Evolutionary conservation across 2,113 vertebrate genomes (phyloP).

Genomic region (Myrmecobius fasciatus): DNA sequence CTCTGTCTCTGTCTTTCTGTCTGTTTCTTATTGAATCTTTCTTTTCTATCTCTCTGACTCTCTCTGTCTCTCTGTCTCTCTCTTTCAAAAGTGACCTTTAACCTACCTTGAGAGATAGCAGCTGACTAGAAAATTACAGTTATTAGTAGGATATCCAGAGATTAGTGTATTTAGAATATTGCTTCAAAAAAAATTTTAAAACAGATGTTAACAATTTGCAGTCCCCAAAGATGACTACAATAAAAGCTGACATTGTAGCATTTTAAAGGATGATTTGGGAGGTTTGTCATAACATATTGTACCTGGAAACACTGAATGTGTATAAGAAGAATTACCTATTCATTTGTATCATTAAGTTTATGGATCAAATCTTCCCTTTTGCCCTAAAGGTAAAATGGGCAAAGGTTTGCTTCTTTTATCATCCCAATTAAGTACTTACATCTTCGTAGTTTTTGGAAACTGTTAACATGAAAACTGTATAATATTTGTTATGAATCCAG

Average conservation of each 20-base stretch:
- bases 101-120: constrained; percentile 88
- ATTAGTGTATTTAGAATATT: constrained; percentile 84
- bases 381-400: constrained; percentile 38
- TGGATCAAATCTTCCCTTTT: constrained; percentile 55
- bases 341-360: constrained; percentile 58
- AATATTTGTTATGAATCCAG: background rate
- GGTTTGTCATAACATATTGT: constrained; percentile 39
- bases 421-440: constrained; percentile 32
- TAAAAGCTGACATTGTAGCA: constrained; percentile 77
- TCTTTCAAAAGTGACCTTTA: constrained; percentile 84
- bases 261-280: constrained; percentile 75
- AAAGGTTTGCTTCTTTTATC: constrained; percentile 49
- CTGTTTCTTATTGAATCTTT: too few relatives aligned
- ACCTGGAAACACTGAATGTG: constrained; percentile 65
- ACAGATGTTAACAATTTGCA: constrained; percentile 88
- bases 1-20: too few relatives aligned
- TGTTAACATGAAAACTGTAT: background rate
- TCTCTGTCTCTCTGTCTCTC: background rate
- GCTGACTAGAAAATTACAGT: constrained; percentile 88
- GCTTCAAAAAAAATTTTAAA: constrained; percentile 82
- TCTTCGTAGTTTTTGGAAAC: constrained; percentile 54
- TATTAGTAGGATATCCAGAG: constrained; percentile 85
- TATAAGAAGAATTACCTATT: constrained; percentile 62
- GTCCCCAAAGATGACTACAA: constrained; percentile 81
- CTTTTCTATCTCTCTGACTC: background rate